A percentile compares a stretch with the other conserved stretches of the same genome.
Evolutionary conservation across 1,140 invertebrate genomes (phyloP).

Genomic region (Amphibalanus amphitrite): DNA sequence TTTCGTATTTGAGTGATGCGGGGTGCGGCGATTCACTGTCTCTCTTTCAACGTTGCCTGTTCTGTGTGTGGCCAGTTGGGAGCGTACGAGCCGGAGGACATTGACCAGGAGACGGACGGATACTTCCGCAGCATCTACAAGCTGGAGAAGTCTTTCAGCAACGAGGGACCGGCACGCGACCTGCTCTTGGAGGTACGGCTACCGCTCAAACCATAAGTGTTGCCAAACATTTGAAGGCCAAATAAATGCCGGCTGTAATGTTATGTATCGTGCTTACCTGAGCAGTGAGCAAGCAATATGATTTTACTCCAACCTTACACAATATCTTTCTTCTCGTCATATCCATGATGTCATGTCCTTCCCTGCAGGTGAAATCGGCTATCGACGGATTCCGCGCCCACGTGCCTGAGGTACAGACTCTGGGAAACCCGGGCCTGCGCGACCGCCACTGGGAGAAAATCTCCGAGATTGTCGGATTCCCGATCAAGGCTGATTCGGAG

Average conservation of each 20-base stretch:
- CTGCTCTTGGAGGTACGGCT: slow-evolving; percentile 27
- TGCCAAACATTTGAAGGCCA: too few species aligned
- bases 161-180: slow-evolving; percentile 39
- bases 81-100: slow-evolving; percentile 67
- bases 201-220: too few species aligned
- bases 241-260: too few species aligned
- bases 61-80: slow-evolving; percentile 25
- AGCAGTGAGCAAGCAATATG: too few species aligned
- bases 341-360: too few species aligned
- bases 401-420: slow-evolving; percentile 72
- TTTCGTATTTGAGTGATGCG: too few species aligned
- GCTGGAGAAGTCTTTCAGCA: slow-evolving; percentile 65
- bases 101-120: slow-evolving; percentile 61
- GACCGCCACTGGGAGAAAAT: slow-evolving; percentile 89
- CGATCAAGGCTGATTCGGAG: slow-evolving; percentile 65
- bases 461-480: slow-evolving; percentile 86
- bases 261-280: too few species aligned
- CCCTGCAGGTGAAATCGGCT: slow-evolving; percentile 37
- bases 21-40: too few species aligned
- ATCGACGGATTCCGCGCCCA: slow-evolving; percentile 82
- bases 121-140: slow-evolving; percentile 69
- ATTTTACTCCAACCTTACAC: too few species aligned
- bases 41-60: too few species aligned
- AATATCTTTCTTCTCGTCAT: too few species aligned
- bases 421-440: slow-evolving; percentile 88